Conservation (phyloP, 2,888 invertebrate genomes). For the Drosophila anceps region DNA sequence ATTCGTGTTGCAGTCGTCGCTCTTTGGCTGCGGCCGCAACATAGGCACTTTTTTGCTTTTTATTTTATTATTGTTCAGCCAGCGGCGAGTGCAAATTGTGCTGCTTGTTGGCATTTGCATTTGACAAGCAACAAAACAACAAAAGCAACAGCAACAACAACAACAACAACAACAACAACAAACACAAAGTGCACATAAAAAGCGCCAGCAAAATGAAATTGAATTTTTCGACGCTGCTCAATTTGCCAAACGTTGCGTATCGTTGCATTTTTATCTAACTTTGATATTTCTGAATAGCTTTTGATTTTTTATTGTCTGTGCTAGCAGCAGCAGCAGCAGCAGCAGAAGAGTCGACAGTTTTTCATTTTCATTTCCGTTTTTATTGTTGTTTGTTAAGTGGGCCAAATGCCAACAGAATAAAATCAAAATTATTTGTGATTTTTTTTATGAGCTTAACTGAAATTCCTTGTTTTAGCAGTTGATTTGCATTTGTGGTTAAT, state of each 20-base stretch:
- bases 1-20: conserved; percentile 48
- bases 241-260: conserved; percentile 74
- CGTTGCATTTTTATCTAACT: conserved; percentile 62
- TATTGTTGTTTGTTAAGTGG: background rate
- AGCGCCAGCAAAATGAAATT: conserved; percentile 38
- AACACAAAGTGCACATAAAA: conserved; percentile 38
- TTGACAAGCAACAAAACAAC: conserved; percentile 56
- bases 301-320: conserved; percentile 6
- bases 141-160: conserved; percentile 29
- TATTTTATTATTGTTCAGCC: conserved; percentile 64
- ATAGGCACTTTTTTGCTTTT: conserved; percentile 23
- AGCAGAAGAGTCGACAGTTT: background rate
- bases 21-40: conserved; percentile 33
- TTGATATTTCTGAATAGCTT: conserved; percentile 14
- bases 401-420: conserved; percentile 2
- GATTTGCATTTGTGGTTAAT: background rate
- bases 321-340: background rate
- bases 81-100: conserved; percentile 61
- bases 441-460: background rate
- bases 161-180: conserved; percentile 21
- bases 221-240: conserved; percentile 48
- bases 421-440: background rate
- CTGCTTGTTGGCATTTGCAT: conserved; percentile 73
- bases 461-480: background rate
- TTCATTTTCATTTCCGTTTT: conserved; percentile 3